phyloP scores from a whole-genome alignment of 2,113 vertebrate genomes.

The Pionites leucogaster region DNA sequence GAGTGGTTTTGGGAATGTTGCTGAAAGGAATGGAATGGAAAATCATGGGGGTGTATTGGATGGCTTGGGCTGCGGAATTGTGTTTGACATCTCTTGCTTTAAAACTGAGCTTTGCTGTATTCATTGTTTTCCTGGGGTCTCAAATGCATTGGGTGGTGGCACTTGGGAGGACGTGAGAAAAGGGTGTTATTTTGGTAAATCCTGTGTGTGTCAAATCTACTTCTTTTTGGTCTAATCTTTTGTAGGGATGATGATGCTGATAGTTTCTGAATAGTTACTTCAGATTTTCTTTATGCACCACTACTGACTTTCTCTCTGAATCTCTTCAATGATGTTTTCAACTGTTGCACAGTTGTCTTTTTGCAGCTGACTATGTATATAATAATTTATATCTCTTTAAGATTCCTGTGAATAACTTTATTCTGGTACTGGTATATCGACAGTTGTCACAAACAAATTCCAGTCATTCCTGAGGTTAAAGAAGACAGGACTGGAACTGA shows the following conservation, averaged over 20 bases:
- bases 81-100: not conserved
- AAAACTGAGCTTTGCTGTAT: not conserved
- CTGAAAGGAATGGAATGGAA: constrained; percentile 17
- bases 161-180: not conserved
- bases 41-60: not conserved
- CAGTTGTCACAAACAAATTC: not conserved
- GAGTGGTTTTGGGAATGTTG: not conserved
- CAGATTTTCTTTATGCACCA: not conserved
- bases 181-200: not conserved
- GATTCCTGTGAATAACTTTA: not conserved
- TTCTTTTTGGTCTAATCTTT: not conserved
- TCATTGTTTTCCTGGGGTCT: not conserved
- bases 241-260: not conserved
- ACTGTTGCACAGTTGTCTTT: not conserved
- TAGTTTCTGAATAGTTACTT: not conserved
- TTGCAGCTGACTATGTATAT: not conserved
- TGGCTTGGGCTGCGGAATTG: not conserved
- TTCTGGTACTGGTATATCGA: not conserved
- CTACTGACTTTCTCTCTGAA: not conserved
- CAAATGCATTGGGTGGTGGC: accelerated
- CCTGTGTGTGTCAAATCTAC: not conserved
- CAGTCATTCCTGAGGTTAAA: not conserved
- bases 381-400: not conserved
- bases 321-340: not conserved
- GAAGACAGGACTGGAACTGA: not conserved